phyloP scores from a whole-genome alignment of 2,888 invertebrate species.

The Mycogona germanica region DNA sequence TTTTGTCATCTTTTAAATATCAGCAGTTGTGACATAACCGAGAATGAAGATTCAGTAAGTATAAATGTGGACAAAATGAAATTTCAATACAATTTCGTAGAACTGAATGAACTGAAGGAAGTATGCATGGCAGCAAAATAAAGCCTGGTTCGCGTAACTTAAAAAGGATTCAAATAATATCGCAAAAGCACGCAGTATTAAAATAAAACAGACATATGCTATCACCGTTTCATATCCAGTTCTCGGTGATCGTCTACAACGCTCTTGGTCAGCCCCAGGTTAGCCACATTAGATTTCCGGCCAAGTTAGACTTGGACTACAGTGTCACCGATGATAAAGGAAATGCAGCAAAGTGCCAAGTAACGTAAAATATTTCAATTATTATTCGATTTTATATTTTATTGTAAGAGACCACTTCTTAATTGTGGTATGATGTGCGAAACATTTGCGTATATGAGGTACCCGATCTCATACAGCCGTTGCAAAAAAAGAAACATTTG shows the following conservation, averaged over 20 bases:
- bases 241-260: conserved; percentile 69
- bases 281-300: conserved; percentile 42
- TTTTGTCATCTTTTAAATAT: conserved; percentile 57
- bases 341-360: conserved; percentile 6
- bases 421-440: too few species aligned
- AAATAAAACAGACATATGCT: not conserved
- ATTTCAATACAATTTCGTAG: too few species aligned
- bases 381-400: too few species aligned
- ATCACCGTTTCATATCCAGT: conserved; percentile 31
- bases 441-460: too few species aligned
- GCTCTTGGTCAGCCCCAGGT: conserved; percentile 50
- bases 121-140: not conserved
- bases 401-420: too few species aligned
- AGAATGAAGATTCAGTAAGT: conserved; percentile 37
- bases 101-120: too few species aligned
- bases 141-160: not conserved
- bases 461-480: too few species aligned
- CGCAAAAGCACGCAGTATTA: too few species aligned
- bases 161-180: not conserved
- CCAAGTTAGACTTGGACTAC: conserved; percentile 37
- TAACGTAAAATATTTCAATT: too few species aligned
- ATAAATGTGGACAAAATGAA: too few species aligned
- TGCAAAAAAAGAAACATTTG: too few species aligned
- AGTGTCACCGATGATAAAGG: conserved; percentile 36
- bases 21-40: conserved; percentile 56